Evolutionary conservation across 2,888 invertebrate species (phyloP).

Genomic region (Lycaena phlaeas): DNA sequence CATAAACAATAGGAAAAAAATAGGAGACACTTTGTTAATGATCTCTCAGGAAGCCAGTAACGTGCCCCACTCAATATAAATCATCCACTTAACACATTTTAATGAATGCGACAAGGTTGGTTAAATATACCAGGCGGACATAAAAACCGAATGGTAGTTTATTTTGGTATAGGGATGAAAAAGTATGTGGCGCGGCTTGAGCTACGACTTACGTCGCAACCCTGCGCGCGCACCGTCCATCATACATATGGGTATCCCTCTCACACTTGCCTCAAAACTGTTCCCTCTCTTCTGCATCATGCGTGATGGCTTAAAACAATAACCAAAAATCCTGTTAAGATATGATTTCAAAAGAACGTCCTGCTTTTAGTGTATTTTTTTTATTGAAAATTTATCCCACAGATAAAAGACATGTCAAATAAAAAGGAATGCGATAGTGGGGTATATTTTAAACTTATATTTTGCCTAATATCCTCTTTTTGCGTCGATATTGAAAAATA

Average conservation of each 20-base stretch:
- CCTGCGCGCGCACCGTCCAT: too few relatives aligned
- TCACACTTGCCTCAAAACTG: too few relatives aligned
- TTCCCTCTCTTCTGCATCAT: too few relatives aligned
- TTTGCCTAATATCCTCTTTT: conserved; percentile 31
- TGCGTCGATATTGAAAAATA: conserved; percentile 55
- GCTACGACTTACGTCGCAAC: conserved; percentile 55
- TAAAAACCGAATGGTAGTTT: conserved; percentile 58
- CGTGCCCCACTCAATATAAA: conserved; percentile 61
- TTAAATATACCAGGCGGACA: conserved; percentile 60
- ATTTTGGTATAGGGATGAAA: conserved; percentile 67
- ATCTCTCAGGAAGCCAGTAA: conserved; percentile 64
- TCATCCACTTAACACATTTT: conserved; percentile 72
- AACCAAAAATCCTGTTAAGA: conserved; percentile 45
- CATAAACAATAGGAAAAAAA: conserved; percentile 29
- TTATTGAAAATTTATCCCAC: conserved; percentile 24
- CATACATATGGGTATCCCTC: too few relatives aligned
- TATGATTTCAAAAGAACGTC: conserved; percentile 34
- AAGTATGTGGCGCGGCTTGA: conserved; percentile 58
- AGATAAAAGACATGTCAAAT: conserved; percentile 28
- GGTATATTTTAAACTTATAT: conserved; percentile 25
- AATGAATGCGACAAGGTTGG: conserved; percentile 52
- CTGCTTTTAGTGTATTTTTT: conserved; percentile 22
- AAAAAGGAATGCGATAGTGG: conserved; percentile 21
- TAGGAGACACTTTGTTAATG: conserved; percentile 29
- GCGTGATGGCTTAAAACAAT: conserved; percentile 59